Evolutionary conservation across 1,140 invertebrate species (phyloP), one percentile per base, ranked within the genome.

Genomic region (Drosophila pseudoananassae): DNA sequence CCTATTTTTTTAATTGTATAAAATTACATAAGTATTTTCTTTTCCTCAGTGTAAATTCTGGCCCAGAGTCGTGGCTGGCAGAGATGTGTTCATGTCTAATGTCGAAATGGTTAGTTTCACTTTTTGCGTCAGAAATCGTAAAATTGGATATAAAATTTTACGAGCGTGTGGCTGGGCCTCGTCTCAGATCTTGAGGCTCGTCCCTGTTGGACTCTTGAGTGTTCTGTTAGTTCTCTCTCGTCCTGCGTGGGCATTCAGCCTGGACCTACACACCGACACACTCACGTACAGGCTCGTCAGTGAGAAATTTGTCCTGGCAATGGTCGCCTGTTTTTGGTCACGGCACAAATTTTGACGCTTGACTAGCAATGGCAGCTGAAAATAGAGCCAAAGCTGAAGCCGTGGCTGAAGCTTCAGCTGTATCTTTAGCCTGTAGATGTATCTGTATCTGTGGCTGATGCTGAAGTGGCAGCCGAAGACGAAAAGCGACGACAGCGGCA

Each of bases 101-200:
- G 83, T 88, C 83, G 76, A 83, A 88, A 88, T 88, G 83, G 83
- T 88, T 88, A 88, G 83, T 88, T 88, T 88, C 83, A 88, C 83
- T 88, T 88, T 87, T 88, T 88, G 78, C 83, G 83, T 88, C 79
- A 88, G 78, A 88, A 88, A 88, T 88, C 83, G 83, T 88, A 88
- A 88, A 88, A 88, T 88, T 88, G 78, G 83, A 89, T 88, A 88
- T 88, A 88, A 88, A 88, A 88, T 88, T 88, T 88, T 88, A 88
- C 83, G 83, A 88, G 83, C 78, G 83, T 87, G 75, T 76, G 82
- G 77, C 77, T 77, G 71, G 57, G 54, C 59, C 74, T 72, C 70
- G 64, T 82, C 78, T 73, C 68, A 56, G 66, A 53, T 76, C 60
- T 43, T 43, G 40, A 14, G 38, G n/a, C 15, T 8, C 14, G n/a